Conservation (phyloP, 2,113 vertebrate species). For the Scolopax mira region DNA sequence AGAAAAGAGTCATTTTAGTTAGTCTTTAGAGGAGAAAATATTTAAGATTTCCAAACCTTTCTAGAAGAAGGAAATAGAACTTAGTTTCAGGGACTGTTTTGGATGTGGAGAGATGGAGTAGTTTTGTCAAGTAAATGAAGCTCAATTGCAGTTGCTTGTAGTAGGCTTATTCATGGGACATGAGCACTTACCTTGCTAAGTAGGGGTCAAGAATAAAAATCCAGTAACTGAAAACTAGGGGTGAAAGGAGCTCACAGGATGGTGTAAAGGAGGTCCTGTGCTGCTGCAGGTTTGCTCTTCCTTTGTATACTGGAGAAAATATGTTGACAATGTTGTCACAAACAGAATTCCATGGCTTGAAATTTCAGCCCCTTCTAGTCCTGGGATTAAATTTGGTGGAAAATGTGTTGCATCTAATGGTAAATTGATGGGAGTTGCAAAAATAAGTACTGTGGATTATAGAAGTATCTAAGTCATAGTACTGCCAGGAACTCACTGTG, state of each 20-base stretch:
- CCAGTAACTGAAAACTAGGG: background rate
- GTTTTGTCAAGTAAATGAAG: background rate
- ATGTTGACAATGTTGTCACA: background rate
- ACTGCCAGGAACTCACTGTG: background rate
- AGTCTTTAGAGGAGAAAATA: background rate
- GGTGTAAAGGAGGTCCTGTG: fast-evolving
- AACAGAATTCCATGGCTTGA: background rate
- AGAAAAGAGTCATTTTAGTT: background rate
- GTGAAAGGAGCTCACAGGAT: background rate
- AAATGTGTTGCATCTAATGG: background rate
- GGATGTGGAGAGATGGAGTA: background rate
- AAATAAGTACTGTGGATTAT: background rate
- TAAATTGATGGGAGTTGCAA: background rate
- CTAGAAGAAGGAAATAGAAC: background rate
- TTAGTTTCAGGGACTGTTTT: background rate
- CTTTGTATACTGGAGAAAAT: background rate
- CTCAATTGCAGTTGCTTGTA: background rate
- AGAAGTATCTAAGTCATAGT: background rate
- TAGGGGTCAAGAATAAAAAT: background rate
- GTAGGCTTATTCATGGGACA: background rate
- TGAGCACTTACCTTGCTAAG: background rate
- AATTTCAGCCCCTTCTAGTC: background rate
- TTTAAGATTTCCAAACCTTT: background rate
- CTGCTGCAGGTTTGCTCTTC: background rate
- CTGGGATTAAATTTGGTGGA: background rate